phyloP scores from a whole-genome alignment of 1,140 invertebrate genomes.

The Achatina immaculata region DNA sequence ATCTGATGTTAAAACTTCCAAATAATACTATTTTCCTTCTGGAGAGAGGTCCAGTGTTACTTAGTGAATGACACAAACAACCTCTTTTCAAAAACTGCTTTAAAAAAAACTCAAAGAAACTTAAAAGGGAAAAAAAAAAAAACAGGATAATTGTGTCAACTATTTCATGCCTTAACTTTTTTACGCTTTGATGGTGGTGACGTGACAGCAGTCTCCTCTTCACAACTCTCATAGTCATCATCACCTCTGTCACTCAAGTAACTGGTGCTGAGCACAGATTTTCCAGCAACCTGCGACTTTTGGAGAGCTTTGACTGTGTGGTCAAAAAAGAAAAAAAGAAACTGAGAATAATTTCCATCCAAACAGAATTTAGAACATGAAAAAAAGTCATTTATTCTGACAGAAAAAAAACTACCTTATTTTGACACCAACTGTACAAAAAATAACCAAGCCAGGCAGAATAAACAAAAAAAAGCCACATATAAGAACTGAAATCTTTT shows the following conservation, averaged over 20 bases:
- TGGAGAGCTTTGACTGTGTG: conserved; percentile 35
- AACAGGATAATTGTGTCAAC: conserved; percentile 1
- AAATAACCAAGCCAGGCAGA: too few species aligned
- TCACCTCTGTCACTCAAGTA: conserved; percentile 18
- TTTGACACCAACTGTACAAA: too few species aligned
- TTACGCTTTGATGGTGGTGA: conserved; percentile 32
- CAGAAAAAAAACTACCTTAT: too few species aligned
- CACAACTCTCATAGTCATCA: conserved; percentile 25
- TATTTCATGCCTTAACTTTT: conserved; percentile 21
- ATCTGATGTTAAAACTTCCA: too few species aligned
- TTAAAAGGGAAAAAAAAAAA: neutral
- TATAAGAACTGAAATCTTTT: too few species aligned
- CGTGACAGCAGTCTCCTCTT: conserved; percentile 13
- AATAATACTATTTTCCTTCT: too few species aligned
- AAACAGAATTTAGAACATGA: too few species aligned
- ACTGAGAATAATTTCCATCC: too few species aligned
- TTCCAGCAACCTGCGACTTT: conserved; percentile 24
- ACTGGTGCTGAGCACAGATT: conserved; percentile 15
- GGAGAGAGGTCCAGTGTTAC: too few species aligned
- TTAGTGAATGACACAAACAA: conserved; percentile 1
- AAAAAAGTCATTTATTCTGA: too few species aligned
- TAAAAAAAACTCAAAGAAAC: neutral
- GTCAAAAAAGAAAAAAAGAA: neutral
- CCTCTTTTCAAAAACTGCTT: neutral
- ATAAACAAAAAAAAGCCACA: too few species aligned